Evolutionary conservation across 2,113 vertebrate species (phyloP).

Genomic region (Psephotus haematonotus): DNA sequence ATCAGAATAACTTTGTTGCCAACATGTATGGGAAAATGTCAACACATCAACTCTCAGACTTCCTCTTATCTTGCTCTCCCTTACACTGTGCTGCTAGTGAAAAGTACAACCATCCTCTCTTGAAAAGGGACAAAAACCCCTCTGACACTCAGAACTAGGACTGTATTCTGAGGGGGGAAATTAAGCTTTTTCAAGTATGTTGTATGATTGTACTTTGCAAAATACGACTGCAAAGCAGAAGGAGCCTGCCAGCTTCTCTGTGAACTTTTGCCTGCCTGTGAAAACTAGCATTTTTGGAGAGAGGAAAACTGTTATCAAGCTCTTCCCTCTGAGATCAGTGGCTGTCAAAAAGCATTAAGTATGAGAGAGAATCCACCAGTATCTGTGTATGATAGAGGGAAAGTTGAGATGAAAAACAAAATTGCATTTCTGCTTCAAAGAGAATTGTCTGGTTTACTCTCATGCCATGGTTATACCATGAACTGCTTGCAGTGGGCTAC

Average conservation of each 20-base stretch:
- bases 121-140: not conserved
- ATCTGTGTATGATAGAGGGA: constrained; percentile 39
- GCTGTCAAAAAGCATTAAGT: constrained; percentile 70
- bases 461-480: constrained; percentile 7
- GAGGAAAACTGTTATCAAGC: constrained; percentile 28
- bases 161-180: not conserved
- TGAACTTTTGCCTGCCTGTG: not conserved
- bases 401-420: constrained; percentile 54
- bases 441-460: constrained; percentile 22
- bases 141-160: not conserved
- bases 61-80: constrained; percentile 8
- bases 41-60: constrained; percentile 29
- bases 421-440: not conserved
- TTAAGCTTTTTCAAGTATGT: not conserved
- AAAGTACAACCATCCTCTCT: constrained; percentile 1
- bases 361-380: constrained; percentile 67
- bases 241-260: not conserved
- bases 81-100: not conserved
- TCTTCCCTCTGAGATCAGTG: constrained; percentile 69
- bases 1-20: constrained; percentile 31
- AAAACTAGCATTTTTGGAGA: not conserved
- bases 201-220: constrained; percentile 10
- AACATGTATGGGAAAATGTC: constrained; percentile 54
- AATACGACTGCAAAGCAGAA: not conserved
- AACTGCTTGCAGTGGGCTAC: constrained; percentile 33